These are phyloP conservation scores for Leptinotarsa haldemani DNA, from an alignment of 2,888 invertebrate species.

Conservation along the genomic window DNA sequence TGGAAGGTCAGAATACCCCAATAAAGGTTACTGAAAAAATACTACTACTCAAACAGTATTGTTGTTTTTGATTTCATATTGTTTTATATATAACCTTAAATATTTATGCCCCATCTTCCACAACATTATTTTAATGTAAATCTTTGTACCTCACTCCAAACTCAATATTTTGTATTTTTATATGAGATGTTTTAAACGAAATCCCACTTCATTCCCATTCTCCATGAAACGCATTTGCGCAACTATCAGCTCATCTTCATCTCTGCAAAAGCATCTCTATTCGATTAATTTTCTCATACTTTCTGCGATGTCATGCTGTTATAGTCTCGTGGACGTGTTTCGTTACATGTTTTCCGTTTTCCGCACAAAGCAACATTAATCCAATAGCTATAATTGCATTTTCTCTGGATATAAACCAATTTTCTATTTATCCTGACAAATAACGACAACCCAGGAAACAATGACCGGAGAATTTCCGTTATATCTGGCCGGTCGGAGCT, in stretches of 20 bases:
- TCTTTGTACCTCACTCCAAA: too few relatives aligned
- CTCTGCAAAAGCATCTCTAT: conserved; percentile 3
- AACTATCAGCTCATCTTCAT: neutral
- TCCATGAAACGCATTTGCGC: neutral
- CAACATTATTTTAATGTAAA: too few relatives aligned
- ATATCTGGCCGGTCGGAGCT: conserved; percentile 27
- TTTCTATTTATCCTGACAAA: conserved; percentile 55
- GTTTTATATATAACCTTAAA: too few relatives aligned
- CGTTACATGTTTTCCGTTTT: conserved; percentile 29
- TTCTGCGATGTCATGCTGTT: conserved; percentile 8
- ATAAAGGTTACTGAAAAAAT: too few relatives aligned
- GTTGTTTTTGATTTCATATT: too few relatives aligned
- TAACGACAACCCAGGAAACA: conserved; percentile 51
- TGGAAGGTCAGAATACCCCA: too few relatives aligned
- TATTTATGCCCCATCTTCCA: too few relatives aligned
- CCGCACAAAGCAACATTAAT: conserved; percentile 43
- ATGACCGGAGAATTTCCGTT: conserved; percentile 38
- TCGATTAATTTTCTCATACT: conserved; percentile 8
- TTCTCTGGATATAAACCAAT: conserved; percentile 52
- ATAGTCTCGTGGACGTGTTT: conserved; percentile 13
- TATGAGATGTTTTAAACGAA: neutral
- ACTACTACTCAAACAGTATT: too few relatives aligned
- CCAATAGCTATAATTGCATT: conserved; percentile 51
- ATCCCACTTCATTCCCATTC: neutral
- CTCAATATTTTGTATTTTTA: too few relatives aligned